Percentiles rank a stretch among this genome's conserved stretches.
Conservation (phyloP, 1,140 invertebrate species). For the Penaeus indicus region DNA sequence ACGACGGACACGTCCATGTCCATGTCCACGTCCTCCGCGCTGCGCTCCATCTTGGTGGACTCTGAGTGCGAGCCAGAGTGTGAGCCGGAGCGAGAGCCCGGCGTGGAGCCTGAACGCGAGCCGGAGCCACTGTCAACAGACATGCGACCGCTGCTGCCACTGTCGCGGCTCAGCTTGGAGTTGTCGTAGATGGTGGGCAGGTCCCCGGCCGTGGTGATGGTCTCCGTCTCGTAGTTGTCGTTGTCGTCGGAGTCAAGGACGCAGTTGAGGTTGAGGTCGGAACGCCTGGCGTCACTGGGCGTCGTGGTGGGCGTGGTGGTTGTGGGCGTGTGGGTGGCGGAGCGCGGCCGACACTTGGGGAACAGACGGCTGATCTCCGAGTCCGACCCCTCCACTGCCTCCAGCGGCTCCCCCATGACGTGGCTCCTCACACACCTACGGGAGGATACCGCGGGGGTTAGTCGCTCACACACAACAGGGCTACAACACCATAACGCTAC, state of each 20-base stretch:
- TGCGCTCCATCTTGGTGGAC: constrained; percentile 58
- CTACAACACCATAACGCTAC: too few relatives aligned
- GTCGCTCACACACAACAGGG: constrained; percentile 8
- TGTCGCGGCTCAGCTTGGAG: constrained; percentile 67
- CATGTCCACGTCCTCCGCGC: constrained; percentile 58
- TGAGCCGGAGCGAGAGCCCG: constrained; percentile 57
- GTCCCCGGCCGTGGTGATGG: constrained; percentile 45
- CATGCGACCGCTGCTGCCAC: constrained; percentile 66
- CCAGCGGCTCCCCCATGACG: constrained; percentile 66
- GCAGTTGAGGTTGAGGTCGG: constrained; percentile 68
- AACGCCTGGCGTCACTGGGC: constrained; percentile 70
- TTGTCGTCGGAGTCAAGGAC: constrained; percentile 67
- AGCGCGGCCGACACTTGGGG: constrained; percentile 83
- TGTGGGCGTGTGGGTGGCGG: constrained; percentile 65
- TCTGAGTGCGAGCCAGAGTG: constrained; percentile 55
- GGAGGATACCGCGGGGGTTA: neutral
- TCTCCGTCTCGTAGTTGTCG: constrained; percentile 65
- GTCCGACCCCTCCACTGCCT: constrained; percentile 66
- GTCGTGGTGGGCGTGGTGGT: constrained; percentile 68
- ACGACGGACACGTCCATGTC: constrained; percentile 64
- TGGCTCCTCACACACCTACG: constrained; percentile 47
- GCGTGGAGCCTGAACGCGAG: constrained; percentile 64
- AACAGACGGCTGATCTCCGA: constrained; percentile 83
- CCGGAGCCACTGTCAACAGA: constrained; percentile 67
- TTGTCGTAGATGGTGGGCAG: constrained; percentile 62